A percentile compares a stretch with the other conserved stretches of the same genome.
These are phyloP conservation scores for Platysteira castanea DNA, from an alignment of 2,113 vertebrate species.

Conservation along the genomic window DNA sequence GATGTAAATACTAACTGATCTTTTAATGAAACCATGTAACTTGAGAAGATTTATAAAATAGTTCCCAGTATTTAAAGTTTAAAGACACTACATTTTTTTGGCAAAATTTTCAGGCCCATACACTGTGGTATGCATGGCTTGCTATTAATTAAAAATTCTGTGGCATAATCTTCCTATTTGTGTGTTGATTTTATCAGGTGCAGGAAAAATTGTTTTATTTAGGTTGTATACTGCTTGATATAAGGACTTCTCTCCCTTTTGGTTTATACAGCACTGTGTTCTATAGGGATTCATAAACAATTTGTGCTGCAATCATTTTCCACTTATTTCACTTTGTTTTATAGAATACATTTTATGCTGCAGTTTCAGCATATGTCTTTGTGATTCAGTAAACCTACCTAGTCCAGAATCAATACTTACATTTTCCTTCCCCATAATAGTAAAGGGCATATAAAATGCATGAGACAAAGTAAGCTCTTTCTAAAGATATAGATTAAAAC, in stretches of 20 bases:
- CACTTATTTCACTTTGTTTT: slow-evolving; percentile 15
- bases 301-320: not conserved
- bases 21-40: not conserved
- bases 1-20: not conserved
- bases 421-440: not conserved
- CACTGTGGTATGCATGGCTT: not conserved
- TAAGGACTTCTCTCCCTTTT: not conserved
- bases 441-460: slow-evolving; percentile 28
- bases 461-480: slow-evolving; percentile 14
- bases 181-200: not conserved
- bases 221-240: not conserved
- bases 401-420: not conserved
- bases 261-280: not conserved
- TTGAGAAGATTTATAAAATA: not conserved
- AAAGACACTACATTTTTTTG: not conserved
- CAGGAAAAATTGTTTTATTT: not conserved
- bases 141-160: not conserved
- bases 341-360: slow-evolving; percentile 9
- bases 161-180: not conserved
- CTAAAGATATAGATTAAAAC: not conserved
- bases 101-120: not conserved
- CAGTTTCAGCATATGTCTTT: slow-evolving; percentile 1
- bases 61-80: not conserved
- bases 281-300: slow-evolving; percentile 9
- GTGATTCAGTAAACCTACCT: slow-evolving; percentile 10